phyloP scores from a whole-genome alignment of 2,113 vertebrate species.

The Lynx canadensis region DNA sequence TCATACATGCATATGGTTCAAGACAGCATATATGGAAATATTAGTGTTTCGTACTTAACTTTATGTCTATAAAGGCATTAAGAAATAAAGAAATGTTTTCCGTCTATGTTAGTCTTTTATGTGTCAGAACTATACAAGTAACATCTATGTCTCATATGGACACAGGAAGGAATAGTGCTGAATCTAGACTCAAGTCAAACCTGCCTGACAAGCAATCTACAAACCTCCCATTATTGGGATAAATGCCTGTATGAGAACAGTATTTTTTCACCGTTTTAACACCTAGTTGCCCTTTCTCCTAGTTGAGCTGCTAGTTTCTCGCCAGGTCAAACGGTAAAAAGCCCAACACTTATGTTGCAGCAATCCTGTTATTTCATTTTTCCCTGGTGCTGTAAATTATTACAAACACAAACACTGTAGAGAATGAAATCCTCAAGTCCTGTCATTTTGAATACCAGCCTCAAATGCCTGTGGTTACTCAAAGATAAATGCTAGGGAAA shows the following conservation, averaged over 20 bases:
- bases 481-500: not conserved
- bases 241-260: not conserved
- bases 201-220: not conserved
- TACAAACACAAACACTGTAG: not conserved
- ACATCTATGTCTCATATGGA: not conserved
- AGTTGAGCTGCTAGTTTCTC: not conserved
- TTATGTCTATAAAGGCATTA: not conserved
- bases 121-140: not conserved
- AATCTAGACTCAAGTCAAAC: not conserved
- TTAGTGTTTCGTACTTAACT: not conserved
- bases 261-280: slow-evolving; percentile 2
- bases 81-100: not conserved
- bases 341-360: not conserved
- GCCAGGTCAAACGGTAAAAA: not conserved
- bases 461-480: not conserved
- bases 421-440: slow-evolving; percentile 40
- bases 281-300: not conserved
- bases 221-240: not conserved
- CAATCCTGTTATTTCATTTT: not conserved
- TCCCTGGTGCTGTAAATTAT: not conserved
- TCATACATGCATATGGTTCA: not conserved
- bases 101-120: not conserved
- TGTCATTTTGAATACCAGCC: not conserved
- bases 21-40: not conserved
- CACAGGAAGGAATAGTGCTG: not conserved